Evolutionary conservation across 30 jellyfish, hydroid and myxozoan genomes (phyloP), one percentile per base, ranked within the genome.

Genomic region (Hydractinia symbiolongicarpus): DNA sequence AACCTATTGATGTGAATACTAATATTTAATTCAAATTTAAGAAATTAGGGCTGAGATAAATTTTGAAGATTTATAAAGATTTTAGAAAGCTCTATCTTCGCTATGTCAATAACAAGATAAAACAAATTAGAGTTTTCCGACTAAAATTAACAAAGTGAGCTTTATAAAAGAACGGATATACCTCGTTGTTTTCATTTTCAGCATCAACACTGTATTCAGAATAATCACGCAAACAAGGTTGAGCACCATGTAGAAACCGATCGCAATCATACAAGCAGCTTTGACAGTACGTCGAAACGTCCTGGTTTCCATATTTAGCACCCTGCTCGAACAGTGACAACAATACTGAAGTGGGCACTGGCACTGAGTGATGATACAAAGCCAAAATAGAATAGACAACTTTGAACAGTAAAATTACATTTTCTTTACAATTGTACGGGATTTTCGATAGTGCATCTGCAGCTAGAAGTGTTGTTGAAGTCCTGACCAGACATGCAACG

Each of bases 351-450:
- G 5, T n/a, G 21, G 83, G 83, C 68, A 74, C 58, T 8, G 21
- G 51, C 11, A 74, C 49, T 8, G 30, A n/a, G 54, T 74, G 67
- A 50, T 74, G 83, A 58, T 74, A 49, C 66, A 74, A 74, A 50
- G 4, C 54, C 0, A 74, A 17, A 49, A 74, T 11, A 17, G 67
- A 49, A 55, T 30, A 17, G 15, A 51, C 72, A 74, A 17, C 66
- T 50, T 74, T 55, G 66, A 30, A 74, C 62, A 74, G 16, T 77
- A 30, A 10, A 66, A 50, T 74, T 74, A 66, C 68, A 74, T 50
- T 58, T 49, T 74, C 14, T 8, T 74, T 53, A 51, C 66, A 50
- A 20, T 50, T 10, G 16, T 74, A 74, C n/a, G 66, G 62, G 40
- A 16, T 4, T 50, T 17, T 58, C 62, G 13, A 21, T 9, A 13